phyloP scores from a whole-genome alignment of 2,797 vertebrate genomes.

The Aselliscus stoliczkanus region DNA sequence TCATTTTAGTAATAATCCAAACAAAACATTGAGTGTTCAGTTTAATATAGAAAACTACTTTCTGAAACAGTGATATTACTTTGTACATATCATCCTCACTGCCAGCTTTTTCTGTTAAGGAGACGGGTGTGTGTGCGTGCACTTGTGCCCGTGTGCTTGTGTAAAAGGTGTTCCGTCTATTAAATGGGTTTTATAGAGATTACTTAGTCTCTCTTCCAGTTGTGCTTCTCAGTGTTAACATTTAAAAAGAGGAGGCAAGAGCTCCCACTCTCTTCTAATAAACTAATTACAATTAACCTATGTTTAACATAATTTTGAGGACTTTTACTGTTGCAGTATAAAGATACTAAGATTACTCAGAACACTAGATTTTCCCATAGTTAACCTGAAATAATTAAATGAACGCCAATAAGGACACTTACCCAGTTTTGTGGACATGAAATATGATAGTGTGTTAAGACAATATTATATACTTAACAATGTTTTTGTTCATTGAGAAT shows the following conservation, averaged over 20 bases:
- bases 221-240: not conserved
- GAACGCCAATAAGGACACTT: not conserved
- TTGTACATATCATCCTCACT: not conserved
- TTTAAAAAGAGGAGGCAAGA: not conserved
- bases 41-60: not conserved
- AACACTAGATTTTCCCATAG: conserved; percentile 3
- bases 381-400: conserved; percentile 13
- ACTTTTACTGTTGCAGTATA: not conserved
- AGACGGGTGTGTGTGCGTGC: not conserved
- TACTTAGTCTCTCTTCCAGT: not conserved
- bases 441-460: conserved; percentile 21
- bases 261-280: not conserved
- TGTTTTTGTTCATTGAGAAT: conserved; percentile 46
- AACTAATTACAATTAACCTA: not conserved
- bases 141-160: not conserved
- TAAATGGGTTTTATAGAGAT: not conserved
- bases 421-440: not conserved
- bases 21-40: not conserved
- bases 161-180: not conserved
- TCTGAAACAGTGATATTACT: not conserved
- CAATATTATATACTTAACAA: not conserved
- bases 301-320: not conserved
- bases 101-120: not conserved
- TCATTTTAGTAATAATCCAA: not conserved
- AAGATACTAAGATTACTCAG: conserved; percentile 26